Evolutionary conservation across 2,888 invertebrate species (phyloP).

Genomic region (Rhynchonema sp.): DNA sequence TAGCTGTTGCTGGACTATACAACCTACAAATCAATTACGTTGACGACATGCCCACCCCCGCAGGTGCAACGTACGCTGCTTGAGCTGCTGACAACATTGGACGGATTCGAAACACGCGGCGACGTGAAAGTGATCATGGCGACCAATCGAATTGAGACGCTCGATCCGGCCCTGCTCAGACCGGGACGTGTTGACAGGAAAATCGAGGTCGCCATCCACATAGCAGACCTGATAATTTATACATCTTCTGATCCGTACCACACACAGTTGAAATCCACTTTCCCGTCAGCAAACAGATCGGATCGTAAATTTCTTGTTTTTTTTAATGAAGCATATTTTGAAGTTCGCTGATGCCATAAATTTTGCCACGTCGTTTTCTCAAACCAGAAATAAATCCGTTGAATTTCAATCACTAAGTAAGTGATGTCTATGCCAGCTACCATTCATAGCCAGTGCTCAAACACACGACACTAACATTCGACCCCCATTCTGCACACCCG

Average conservation of each 20-base stretch:
- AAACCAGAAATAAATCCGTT: not conserved
- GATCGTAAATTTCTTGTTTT: not conserved
- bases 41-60: not conserved
- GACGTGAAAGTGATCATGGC: conserved; percentile 1
- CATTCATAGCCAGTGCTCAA: too few species aligned
- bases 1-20: too few species aligned
- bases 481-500: not conserved
- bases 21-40: too few species aligned
- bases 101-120: not conserved
- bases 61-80: conserved; percentile 1
- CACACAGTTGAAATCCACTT: too few species aligned
- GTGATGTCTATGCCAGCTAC: too few species aligned
- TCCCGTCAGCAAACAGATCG: not conserved
- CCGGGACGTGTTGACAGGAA: conserved; percentile 1
- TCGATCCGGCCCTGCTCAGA: conserved; percentile 1
- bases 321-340: not conserved
- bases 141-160: not conserved
- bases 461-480: too few species aligned
- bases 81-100: not conserved
- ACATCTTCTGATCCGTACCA: too few species aligned
- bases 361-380: too few species aligned
- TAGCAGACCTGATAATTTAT: not conserved
- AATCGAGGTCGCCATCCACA: not conserved
- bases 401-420: too few species aligned
- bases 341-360: too few species aligned